These are phyloP conservation scores for Onychomys leucogaster DNA, from an alignment of 2,797 vertebrate genomes.

Conservation along the genomic window DNA sequence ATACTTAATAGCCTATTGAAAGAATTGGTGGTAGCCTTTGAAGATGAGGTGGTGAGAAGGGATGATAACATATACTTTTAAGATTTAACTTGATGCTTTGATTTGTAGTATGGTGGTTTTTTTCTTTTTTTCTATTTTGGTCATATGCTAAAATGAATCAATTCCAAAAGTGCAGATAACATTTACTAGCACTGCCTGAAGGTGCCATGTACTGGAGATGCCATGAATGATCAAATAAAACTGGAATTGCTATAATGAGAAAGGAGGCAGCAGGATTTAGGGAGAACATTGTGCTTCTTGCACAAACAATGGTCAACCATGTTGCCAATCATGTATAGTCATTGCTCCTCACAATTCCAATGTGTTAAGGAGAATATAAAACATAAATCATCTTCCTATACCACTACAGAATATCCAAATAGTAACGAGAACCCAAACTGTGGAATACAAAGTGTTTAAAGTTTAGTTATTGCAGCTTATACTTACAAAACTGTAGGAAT, in stretches of 20 bases:
- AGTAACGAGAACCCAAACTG: neutral
- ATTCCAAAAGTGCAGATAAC: neutral
- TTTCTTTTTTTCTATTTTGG: neutral
- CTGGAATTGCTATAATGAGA: neutral
- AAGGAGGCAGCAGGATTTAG: neutral
- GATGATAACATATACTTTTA: neutral
- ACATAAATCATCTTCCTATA: neutral
- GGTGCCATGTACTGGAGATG: too few species aligned
- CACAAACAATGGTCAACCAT: neutral
- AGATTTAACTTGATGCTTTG: neutral
- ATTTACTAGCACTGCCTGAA: neutral
- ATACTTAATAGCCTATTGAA: neutral
- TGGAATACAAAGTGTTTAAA: too few species aligned
- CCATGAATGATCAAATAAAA: neutral
- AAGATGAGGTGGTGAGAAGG: accelerated
- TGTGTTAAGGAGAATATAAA: neutral
- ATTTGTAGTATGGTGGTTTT: neutral
- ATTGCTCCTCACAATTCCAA: neutral
- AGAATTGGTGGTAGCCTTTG: neutral
- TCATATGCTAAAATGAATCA: too few species aligned
- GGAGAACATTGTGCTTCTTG: neutral
- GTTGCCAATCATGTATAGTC: accelerated
- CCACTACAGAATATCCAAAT: neutral
- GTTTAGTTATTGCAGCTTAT: neutral
- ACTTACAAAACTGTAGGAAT: neutral